Conservation (phyloP, 2,888 invertebrate genomes). For the Caenorhabditis drosophilae region DNA sequence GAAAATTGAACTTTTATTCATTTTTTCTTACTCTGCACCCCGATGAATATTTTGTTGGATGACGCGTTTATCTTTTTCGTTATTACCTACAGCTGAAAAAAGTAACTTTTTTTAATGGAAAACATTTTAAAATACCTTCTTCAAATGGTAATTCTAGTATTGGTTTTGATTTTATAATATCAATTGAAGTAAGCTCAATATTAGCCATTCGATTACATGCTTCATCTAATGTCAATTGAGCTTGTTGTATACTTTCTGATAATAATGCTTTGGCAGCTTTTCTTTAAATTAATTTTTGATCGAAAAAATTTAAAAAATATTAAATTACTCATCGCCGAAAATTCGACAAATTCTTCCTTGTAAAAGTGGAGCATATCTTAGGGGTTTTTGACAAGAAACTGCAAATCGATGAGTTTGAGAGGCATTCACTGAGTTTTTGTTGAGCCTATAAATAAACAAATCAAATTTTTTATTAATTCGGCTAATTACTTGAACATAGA, state of each 20-base stretch:
- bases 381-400: constrained; percentile 9
- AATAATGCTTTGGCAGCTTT: constrained; percentile 8
- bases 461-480: background rate
- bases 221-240: constrained; percentile 27
- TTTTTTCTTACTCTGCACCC: constrained; percentile 4
- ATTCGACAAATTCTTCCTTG: constrained; percentile 27
- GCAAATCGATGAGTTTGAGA: constrained; percentile 11
- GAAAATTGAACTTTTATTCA: background rate
- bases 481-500: constrained; percentile 22
- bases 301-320: background rate
- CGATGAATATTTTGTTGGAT: constrained; percentile 5
- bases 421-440: constrained; percentile 11
- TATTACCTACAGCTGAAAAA: background rate
- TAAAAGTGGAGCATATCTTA: constrained; percentile 41
- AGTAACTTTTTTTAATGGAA: background rate
- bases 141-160: constrained; percentile 5
- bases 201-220: constrained; percentile 30
- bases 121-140: background rate
- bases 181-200: constrained; percentile 18
- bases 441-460: constrained; percentile 5
- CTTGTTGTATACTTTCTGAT: constrained; percentile 30
- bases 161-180: constrained; percentile 10
- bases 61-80: constrained; percentile 2
- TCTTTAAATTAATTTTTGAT: constrained; percentile 11
- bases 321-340: constrained; percentile 33